These are phyloP conservation scores for Drosophila colorata DNA, from an alignment of 2,888 invertebrate species.

Conservation along the genomic window DNA sequence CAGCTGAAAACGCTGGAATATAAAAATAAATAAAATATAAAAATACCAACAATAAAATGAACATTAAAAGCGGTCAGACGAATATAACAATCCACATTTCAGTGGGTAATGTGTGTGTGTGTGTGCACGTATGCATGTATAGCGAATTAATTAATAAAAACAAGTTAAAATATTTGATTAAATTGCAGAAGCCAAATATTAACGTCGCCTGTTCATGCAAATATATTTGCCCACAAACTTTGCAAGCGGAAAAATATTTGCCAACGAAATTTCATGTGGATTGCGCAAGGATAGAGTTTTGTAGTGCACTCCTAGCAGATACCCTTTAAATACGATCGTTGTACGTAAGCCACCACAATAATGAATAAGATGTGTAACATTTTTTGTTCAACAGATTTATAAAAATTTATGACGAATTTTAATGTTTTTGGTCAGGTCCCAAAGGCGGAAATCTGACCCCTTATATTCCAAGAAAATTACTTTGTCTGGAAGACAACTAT, in stretches of 20 bases:
- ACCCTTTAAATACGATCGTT: no score
- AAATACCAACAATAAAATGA: conserved; percentile 40
- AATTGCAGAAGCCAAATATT: conserved; percentile 61
- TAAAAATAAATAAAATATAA: conserved; percentile 26
- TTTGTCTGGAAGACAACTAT: no score
- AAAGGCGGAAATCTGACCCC: no score
- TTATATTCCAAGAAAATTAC: no score
- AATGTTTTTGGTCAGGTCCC: no score
- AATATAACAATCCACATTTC: conserved; percentile 26
- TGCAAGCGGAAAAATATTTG: conserved; percentile 27
- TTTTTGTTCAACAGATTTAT: no score
- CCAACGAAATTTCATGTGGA: conserved; percentile 12
- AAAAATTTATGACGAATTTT: no score
- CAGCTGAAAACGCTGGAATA: conserved; percentile 30
- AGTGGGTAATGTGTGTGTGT: conserved; percentile 4
- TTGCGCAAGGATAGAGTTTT: not conserved
- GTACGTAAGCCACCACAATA: no score
- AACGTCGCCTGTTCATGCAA: conserved; percentile 11
- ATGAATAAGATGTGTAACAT: no score
- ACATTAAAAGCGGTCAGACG: conserved; percentile 51
- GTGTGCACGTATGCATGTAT: conserved; percentile 22
- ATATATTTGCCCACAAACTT: conserved; percentile 39
- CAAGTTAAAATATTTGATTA: conserved; percentile 68
- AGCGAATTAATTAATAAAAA: conserved; percentile 65
- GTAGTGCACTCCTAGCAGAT: not conserved